These are phyloP conservation scores for Exocentrus adspersus DNA, from an alignment of 2,888 invertebrate species.

Conservation along the genomic window DNA sequence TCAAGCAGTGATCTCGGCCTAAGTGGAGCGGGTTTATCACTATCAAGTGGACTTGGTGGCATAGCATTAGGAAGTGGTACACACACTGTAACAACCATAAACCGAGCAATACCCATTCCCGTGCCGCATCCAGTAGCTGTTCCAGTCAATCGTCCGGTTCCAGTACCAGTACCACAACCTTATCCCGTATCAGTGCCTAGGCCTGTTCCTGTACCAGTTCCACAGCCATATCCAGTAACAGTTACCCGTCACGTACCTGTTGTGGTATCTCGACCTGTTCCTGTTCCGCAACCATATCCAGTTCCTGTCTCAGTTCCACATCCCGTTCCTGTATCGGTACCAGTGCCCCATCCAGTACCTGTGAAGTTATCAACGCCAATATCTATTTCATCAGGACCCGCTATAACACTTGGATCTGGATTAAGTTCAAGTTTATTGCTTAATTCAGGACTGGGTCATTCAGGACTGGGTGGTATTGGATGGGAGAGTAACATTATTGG, in stretches of 20 bases:
- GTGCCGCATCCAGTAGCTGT: conserved; percentile 67
- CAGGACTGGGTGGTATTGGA: conserved; percentile 17
- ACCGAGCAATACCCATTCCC: conserved; percentile 66
- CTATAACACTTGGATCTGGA: conserved; percentile 33
- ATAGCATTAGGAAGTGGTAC: conserved; percentile 42
- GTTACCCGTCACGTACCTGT: conserved; percentile 61
- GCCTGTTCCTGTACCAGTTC: conserved; percentile 61
- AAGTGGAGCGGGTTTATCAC: conserved; percentile 36
- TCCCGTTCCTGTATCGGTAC: conserved; percentile 48
- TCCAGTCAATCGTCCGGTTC: conserved; percentile 62
- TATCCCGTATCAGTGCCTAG: conserved; percentile 61
- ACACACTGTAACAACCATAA: conserved; percentile 55
- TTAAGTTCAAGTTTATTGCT: conserved; percentile 28
- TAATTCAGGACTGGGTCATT: conserved; percentile 34
- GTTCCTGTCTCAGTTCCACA: conserved; percentile 54
- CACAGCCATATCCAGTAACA: conserved; percentile 62
- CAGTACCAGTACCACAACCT: conserved; percentile 59
- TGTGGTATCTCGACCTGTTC: conserved; percentile 53
- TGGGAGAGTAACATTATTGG: background rate
- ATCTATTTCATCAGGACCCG: conserved; percentile 36
- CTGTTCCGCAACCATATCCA: conserved; percentile 48
- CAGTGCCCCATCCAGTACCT: conserved; percentile 20
- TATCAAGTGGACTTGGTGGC: conserved; percentile 38
- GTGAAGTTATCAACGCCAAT: conserved; percentile 45
- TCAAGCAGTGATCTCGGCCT: conserved; percentile 37